phyloP scores from a whole-genome alignment of 2,888 invertebrate species.

The Campoplex nolae region DNA sequence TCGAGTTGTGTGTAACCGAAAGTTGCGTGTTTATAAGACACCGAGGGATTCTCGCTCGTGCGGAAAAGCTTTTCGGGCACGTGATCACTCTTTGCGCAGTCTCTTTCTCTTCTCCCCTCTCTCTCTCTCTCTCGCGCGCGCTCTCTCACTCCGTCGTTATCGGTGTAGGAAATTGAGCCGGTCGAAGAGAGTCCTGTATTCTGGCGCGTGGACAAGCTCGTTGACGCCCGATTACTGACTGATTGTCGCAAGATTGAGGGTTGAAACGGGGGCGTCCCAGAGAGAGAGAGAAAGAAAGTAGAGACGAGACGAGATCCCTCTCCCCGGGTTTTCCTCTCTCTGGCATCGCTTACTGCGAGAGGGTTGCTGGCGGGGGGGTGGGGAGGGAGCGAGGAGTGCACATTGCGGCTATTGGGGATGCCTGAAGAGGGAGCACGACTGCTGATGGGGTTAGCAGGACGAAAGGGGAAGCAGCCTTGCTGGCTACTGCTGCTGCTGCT shows the following conservation, averaged over 20 bases:
- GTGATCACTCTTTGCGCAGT: conserved; percentile 58
- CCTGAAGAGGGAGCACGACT: conserved; percentile 70
- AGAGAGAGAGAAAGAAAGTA: conserved; percentile 46
- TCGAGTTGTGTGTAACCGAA: conserved; percentile 33
- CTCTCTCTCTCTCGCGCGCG: conserved; percentile 22
- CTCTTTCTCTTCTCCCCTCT: conserved; percentile 24
- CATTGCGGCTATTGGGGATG: conserved; percentile 71
- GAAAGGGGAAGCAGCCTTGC: conserved; percentile 60
- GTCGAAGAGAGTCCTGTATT: conserved; percentile 51
- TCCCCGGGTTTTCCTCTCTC: conserved; percentile 65
- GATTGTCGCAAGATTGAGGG: conserved; percentile 81
- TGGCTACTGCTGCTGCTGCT: conserved; percentile 57
- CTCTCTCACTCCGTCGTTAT: conserved; percentile 29
- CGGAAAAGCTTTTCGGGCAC: conserved; percentile 50
- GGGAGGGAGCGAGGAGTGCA: conserved; percentile 55
- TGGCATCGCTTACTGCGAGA: conserved; percentile 64
- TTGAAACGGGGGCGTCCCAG: conserved; percentile 71
- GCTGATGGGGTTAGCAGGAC: conserved; percentile 70
- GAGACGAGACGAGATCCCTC: conserved; percentile 60
- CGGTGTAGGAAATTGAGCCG: conserved; percentile 56
- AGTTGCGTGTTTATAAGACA: conserved; percentile 53
- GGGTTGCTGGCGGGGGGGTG: conserved; percentile 36
- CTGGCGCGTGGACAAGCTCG: conserved; percentile 75
- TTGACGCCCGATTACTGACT: conserved; percentile 81
- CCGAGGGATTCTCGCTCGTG: conserved; percentile 44